Evolutionary conservation across 2,113 vertebrate species (phyloP).

Genomic region (Hystrix cristata): DNA sequence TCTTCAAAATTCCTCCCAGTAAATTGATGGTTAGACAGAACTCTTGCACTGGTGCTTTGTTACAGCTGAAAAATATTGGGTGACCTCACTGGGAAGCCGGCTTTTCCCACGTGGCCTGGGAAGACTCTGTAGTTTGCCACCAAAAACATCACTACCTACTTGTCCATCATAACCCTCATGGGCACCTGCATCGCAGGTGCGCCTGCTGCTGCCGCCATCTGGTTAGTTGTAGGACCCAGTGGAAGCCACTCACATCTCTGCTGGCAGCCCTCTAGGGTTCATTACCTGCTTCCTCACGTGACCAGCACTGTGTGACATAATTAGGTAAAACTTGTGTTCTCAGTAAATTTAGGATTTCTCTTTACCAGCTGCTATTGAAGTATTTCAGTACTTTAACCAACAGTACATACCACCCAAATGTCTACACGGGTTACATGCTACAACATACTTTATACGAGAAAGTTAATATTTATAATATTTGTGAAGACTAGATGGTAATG

Average conservation of each 20-base stretch:
- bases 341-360: slow-evolving; percentile 27
- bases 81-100: not conserved
- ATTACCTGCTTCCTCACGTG: not conserved
- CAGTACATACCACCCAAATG: not conserved
- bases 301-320: not conserved
- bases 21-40: not conserved
- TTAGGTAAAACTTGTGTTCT: slow-evolving; percentile 22
- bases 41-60: not conserved
- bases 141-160: not conserved
- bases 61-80: not conserved
- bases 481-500: not conserved
- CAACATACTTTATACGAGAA: not conserved
- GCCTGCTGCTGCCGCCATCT: not conserved
- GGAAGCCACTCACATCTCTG: not conserved
- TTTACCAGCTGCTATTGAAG: not conserved
- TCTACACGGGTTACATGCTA: not conserved
- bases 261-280: not conserved
- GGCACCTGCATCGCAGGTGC: not conserved
- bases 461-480: not conserved
- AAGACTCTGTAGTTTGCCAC: not conserved
- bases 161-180: not conserved
- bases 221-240: not conserved
- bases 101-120: not conserved
- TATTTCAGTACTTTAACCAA: not conserved
- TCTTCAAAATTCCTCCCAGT: not conserved